A percentile compares a stretch with the other conserved stretches of the same genome.
Conservation (phyloP, 2,797 vertebrate species). For the Vultur gryphus region DNA sequence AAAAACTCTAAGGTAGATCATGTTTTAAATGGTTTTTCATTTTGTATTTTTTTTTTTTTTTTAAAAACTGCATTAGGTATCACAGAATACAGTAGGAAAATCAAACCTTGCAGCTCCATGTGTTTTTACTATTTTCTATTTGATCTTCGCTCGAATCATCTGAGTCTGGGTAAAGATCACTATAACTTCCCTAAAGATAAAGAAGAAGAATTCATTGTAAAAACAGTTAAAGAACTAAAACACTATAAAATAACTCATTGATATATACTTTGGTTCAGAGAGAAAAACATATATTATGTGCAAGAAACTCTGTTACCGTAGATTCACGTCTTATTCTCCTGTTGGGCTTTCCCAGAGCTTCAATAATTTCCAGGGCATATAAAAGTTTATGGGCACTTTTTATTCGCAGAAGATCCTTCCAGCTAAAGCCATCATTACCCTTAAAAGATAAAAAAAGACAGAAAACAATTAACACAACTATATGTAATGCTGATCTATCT, state of each 20-base stretch:
- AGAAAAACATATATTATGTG: background rate
- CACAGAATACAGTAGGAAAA: background rate
- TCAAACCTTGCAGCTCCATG: constrained; percentile 97
- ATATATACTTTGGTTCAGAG: background rate
- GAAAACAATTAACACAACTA: background rate
- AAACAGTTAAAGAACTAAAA: background rate
- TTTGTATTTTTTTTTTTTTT: background rate
- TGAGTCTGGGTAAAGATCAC: constrained; percentile 96
- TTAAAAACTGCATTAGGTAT: background rate
- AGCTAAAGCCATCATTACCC: constrained; percentile 89
- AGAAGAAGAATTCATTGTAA: background rate
- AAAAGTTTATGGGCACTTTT: constrained; percentile 97
- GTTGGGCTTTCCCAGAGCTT: constrained; percentile 96
- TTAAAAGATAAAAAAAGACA: constrained; percentile 45
- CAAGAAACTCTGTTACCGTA: constrained; percentile 76
- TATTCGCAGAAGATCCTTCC: constrained; percentile 95
- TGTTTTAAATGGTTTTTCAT: background rate
- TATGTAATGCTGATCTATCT: background rate
- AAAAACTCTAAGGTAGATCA: background rate
- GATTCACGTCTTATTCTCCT: constrained; percentile 94
- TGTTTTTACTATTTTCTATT: constrained; percentile 99
- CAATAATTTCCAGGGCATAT: constrained; percentile 97
- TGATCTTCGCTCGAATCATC: constrained; percentile 98
- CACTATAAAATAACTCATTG: background rate
- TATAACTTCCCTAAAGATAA: constrained; percentile 91